These are phyloP conservation scores for Symphodus melops DNA, from an alignment of 2,113 vertebrate species.

Conservation along the genomic window DNA sequence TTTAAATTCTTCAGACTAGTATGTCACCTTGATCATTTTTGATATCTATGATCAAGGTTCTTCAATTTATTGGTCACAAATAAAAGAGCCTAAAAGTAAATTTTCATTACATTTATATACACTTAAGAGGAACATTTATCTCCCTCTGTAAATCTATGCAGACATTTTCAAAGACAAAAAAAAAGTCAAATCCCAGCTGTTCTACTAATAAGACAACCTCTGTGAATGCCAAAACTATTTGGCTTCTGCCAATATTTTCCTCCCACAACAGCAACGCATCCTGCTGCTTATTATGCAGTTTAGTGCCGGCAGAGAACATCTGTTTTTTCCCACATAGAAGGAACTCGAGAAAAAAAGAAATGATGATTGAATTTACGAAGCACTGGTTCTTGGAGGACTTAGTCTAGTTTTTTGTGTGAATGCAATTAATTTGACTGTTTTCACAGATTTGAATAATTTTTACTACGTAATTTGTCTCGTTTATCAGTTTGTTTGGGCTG, in stretches of 20 bases:
- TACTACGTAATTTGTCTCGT: too few relatives aligned
- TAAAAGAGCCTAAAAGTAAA: neutral
- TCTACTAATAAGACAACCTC: neutral
- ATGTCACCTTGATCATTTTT: neutral
- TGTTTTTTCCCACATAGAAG: too few relatives aligned
- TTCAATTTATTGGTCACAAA: neutral
- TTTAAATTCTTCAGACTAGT: too few relatives aligned
- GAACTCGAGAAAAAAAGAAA: too few relatives aligned
- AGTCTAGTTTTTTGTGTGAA: too few relatives aligned
- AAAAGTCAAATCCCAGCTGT: neutral
- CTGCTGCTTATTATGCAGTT: constrained; percentile 5
- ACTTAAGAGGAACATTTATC: neutral
- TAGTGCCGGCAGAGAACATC: neutral
- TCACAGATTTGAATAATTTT: too few relatives aligned
- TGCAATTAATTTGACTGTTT: too few relatives aligned
- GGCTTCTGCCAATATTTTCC: constrained; percentile 18
- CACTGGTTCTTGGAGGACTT: too few relatives aligned
- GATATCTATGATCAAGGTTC: too few relatives aligned
- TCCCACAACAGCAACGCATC: neutral
- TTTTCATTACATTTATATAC: constrained; percentile 4
- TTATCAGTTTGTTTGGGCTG: too few relatives aligned
- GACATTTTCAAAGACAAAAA: constrained; percentile 13
- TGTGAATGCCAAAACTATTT: constrained; percentile 13
- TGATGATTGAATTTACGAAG: too few relatives aligned
- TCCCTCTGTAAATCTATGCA: neutral